Base-by-base conservation (phyloP, 2,113 vertebrate genomes). In the Pelecanus crispus region DNA sequence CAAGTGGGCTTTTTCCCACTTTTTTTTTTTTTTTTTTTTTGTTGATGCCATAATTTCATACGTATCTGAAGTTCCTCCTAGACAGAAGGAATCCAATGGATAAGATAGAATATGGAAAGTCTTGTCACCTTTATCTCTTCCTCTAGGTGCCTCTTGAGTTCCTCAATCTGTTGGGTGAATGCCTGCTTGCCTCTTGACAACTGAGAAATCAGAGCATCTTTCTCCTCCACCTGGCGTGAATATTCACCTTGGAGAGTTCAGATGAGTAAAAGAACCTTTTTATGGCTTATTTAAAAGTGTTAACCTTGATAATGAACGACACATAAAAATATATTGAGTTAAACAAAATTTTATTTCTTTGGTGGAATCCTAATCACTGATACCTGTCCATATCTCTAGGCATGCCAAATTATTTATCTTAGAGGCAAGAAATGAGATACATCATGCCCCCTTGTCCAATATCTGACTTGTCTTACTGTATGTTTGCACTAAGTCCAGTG, bases 91-190 rank as follows among this genome's bases (percentile, higher is more conserved):
- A 66, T 66, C 6, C 10, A 65, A 4, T 44, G 6, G 5, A 7
- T 7, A 65, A 40, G 6, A 17, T 6, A 61, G 17, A 47, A 81
- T 65, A 6, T 56, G 10, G 10, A 70, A n/a, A 78, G 5, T 16
- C 6, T 75, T 62, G 66, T 82, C 14, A 96, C 96, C 88, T 96
- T 96, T 55, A 95, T 96, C 44, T 96, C 95, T 94, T 96, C 95
- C 5, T 96, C 95, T n/a, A 96, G 20, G 34, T 95, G 95, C 26
- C 95, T 94, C 17, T 95, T 96, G 58, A 96, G 93, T 92, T 96
- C 95, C 49, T 96, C 95, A 73, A 77, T 92, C 78, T 96, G 95
- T 36, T 96, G 95, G 3, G 95, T 95, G 22, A 96, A 96, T 0
- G 52, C 82, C 25, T 92, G 90, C 47, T 92, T 92, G 61, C 82